A percentile compares a stretch with the other conserved stretches of the same genome.
Evolutionary conservation across 2,113 vertebrate species (phyloP).

Genomic region (Aythya baeri): DNA sequence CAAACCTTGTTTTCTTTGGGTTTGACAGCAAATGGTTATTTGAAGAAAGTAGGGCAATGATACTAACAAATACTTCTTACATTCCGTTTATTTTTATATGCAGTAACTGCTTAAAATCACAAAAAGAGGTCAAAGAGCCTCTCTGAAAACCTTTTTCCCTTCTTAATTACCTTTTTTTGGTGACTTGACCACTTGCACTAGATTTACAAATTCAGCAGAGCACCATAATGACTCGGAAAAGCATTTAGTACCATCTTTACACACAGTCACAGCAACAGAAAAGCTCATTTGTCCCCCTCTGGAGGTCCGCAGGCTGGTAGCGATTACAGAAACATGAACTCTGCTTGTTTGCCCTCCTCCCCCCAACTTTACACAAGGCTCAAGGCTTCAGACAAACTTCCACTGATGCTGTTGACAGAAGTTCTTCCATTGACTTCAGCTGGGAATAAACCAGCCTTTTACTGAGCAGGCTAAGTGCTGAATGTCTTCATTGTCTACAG

Average conservation of each 20-base stretch:
- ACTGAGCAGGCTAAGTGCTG: not conserved
- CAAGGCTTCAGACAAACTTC: not conserved
- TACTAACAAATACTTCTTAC: not conserved
- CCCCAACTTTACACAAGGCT: not conserved
- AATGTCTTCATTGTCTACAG: not conserved
- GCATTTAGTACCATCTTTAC: not conserved
- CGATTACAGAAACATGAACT: not conserved
- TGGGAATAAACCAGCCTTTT: not conserved
- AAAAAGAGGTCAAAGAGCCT: not conserved
- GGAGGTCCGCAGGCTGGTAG: not conserved
- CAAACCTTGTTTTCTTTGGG: not conserved
- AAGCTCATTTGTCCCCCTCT: not conserved
- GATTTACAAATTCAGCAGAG: not conserved
- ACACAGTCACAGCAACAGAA: not conserved
- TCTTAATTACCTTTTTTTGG: not conserved
- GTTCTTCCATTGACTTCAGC: not conserved
- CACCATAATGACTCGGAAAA: not conserved
- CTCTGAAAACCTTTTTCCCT: not conserved
- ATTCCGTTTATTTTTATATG: not conserved
- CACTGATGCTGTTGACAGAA: not conserved
- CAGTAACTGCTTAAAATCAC: not conserved
- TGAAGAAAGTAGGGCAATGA: constrained; percentile 15
- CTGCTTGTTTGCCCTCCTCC: not conserved
- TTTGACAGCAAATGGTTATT: constrained; percentile 15
- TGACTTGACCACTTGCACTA: not conserved